Base-by-base conservation (phyloP, 53 echinoderm and acorn worm genomes). In the Holothuria scabra region DNA sequence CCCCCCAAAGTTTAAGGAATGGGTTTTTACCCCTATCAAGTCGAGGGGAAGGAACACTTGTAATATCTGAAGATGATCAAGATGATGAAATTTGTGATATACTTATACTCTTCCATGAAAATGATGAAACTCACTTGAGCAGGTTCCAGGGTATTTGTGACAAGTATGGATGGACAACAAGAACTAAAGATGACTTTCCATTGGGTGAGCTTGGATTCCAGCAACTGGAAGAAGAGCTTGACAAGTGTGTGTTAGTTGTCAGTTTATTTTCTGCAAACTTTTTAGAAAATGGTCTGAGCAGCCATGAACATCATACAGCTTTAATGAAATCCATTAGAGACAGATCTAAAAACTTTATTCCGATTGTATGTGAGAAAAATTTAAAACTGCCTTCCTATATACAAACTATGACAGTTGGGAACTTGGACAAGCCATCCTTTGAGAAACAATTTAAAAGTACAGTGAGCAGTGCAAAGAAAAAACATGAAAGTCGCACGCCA, bases 141-240 rank as follows among this genome's bases (percentile, higher is more conserved):
- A 72, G 25, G 14, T 72, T 72, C 24, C 24, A 46, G 26, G 46
- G 3, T 2, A 41, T 72, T 24, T 72, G 72, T 44, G 49, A 72
- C 8, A 44, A 44, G 72, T 25, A 72, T 26, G 0, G 12, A 12
- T 72, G 44, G 72, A 48, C 72, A 2, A 72, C 72, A 41, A 46
- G 44, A 25, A 46, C 72, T n/a, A 72, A 46, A 34, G 46, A 72
- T 14, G 72, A 72, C n/a, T 72, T 72, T 16, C 31, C 72, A 7
- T n/a, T 46, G 24, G 72, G 72, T 22, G 72, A 72, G 12, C 46
- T 14, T 3, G 46, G 48, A 6, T 72, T 72, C 21, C 5, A 44
- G 9, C 72, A 72, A 6, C 41, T 72, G 20, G 44, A 72, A 21
- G 46, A 44, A n/a, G 72, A 46, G 16, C 24, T 72, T 11, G 72